These are phyloP conservation scores for Morinoia aosen DNA, from an alignment of 2,888 invertebrate species.

Conservation along the genomic window DNA sequence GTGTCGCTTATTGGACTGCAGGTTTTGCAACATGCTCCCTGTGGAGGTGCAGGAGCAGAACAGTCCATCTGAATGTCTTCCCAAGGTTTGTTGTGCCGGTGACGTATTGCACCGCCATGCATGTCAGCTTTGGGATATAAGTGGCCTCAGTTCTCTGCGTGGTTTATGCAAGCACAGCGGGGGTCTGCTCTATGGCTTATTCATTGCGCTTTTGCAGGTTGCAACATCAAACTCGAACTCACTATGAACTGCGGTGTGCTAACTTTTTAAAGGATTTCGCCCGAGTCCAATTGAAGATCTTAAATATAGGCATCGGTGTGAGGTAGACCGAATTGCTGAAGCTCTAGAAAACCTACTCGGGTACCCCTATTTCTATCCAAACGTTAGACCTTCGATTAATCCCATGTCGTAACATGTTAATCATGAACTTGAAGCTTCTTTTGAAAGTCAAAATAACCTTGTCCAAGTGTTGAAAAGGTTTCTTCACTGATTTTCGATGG, in stretches of 20 bases:
- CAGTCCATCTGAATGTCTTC: background rate
- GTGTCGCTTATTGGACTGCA: background rate
- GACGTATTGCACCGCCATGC: background rate
- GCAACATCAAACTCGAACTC: background rate
- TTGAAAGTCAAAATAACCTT: no score
- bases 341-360: no score
- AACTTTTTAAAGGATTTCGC: background rate
- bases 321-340: no score
- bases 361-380: no score
- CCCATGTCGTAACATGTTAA: no score
- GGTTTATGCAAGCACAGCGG: background rate
- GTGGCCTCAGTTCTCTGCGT: background rate
- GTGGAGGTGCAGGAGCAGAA: background rate
- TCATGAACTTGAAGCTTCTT: no score
- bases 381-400: no score
- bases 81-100: background rate
- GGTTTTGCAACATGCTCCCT: background rate
- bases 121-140: background rate
- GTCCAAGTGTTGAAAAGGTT: no score
- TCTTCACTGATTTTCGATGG: no score
- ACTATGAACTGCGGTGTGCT: background rate
- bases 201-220: background rate
- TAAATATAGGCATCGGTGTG: background rate
- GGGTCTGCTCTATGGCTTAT: background rate
- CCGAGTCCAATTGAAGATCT: no score